These are phyloP conservation scores for Aphis craccivora DNA, from an alignment of 1,140 invertebrate species.

Conservation along the genomic window DNA sequence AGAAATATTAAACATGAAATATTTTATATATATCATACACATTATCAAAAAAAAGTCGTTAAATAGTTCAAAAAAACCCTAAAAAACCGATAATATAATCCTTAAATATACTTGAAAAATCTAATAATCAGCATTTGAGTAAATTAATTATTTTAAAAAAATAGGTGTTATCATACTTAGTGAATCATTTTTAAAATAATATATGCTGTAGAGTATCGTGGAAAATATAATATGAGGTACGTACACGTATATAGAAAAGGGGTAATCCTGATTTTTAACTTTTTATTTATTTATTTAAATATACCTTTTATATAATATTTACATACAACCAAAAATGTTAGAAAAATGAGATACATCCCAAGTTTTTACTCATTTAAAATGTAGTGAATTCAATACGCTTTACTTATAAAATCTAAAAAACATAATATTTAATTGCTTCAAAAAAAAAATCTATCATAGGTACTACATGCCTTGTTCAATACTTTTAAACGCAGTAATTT, in stretches of 20 bases:
- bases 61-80: too few species aligned
- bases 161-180: neutral
- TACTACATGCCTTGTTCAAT: neutral
- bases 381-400: neutral
- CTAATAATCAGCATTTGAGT: neutral
- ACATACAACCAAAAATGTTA: neutral
- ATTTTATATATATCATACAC: too few species aligned
- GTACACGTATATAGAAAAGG: neutral
- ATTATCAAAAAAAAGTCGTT: too few species aligned
- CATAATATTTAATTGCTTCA: neutral
- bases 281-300: neutral
- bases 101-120: too few species aligned
- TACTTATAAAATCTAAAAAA: neutral
- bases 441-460: too few species aligned
- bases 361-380: neutral
- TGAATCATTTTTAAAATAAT: neutral
- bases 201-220: neutral
- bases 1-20: too few species aligned
- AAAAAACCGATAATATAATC: too few species aligned
- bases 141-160: neutral
- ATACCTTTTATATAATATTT: neutral
- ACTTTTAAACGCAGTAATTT: too few species aligned
- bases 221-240: neutral
- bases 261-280: neutral
- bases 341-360: neutral